Evolutionary conservation across 2,888 invertebrate species (phyloP), one percentile per base, ranked within the genome.

Genomic region (Conomelus anceps): DNA sequence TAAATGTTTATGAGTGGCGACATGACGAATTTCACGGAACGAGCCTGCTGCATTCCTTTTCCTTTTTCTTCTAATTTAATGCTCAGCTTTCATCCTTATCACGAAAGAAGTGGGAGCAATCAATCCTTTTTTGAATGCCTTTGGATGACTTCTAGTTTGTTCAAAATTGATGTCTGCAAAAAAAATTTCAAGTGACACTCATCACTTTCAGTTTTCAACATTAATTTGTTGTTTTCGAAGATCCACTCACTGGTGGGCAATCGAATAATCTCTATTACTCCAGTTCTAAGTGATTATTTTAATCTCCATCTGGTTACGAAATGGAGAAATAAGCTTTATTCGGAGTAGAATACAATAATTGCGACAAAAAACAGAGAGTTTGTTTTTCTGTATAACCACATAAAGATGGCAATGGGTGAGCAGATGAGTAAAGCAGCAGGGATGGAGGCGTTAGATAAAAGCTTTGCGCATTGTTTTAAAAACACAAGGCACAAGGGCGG

Each of bases 1-100:
- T 90, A 90, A 90, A 90, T 90, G 90, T 90, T 90, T 90, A 89
- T 90, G 87, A 88, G 63, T 90, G 86, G 86, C 24, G 86, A n/a
- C 26, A 86, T 86, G 86, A 86, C 29, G 86, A 86, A 86, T 86
- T 29, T 26, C 86, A 26, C 24, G 86, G 4, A 17, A 86, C 29
- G 24, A 86, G 29, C 26, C 63, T 4, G n/a, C 20, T 20, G 34
- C 34, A 34, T n/a, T 63, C 63, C 63, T n/a, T 63, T 63, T 9
- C 63, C n/a, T 34, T 34, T 34, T 63, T 7, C 63, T 63, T n/a
- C 20, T 63, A n/a, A 63, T 63, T 34, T 34, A 17, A 17, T 17
- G 17, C 34, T 34, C 13, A 34, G 34, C 9, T 34, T 63, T n/a
- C n/a, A 63, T n/a, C 1, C 63, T 63, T 13, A 63, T 63, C n/a